A percentile compares a stretch with the other conserved stretches of the same genome.
These are phyloP conservation scores for Eueremaeus valkanovi DNA, from an alignment of 2,888 invertebrate genomes.

Conservation along the genomic window DNA sequence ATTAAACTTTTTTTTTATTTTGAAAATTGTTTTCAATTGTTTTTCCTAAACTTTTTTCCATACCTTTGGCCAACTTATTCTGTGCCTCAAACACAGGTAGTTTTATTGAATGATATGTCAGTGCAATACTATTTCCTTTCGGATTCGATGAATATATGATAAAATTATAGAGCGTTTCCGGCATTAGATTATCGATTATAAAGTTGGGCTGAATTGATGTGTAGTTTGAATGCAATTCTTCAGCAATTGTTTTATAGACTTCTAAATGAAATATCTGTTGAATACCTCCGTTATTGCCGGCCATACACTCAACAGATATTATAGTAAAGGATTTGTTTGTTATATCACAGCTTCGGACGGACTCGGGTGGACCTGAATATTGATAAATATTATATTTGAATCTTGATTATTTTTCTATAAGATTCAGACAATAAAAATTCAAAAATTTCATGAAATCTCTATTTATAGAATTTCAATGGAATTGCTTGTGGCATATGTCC, in stretches of 20 bases:
- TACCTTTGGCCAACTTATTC: neutral
- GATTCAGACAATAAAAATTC: too few relatives aligned
- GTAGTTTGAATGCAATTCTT: slow-evolving; percentile 33
- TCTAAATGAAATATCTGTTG: slow-evolving; percentile 47
- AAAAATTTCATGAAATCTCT: too few relatives aligned
- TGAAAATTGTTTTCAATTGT: neutral
- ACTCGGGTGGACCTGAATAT: slow-evolving; percentile 47
- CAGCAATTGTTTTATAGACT: slow-evolving; percentile 41
- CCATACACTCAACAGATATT: slow-evolving; percentile 46
- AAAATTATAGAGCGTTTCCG: slow-evolving; percentile 45
- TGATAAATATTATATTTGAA: too few relatives aligned
- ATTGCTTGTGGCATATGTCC: too few relatives aligned
- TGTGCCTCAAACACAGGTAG: neutral
- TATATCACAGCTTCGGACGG: slow-evolving; percentile 46
- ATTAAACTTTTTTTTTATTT: neutral
- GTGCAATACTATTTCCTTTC: slow-evolving; percentile 42
- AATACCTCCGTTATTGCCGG: slow-evolving; percentile 47
- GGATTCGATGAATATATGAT: slow-evolving; percentile 46
- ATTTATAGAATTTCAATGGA: too few relatives aligned
- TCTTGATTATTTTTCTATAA: too few relatives aligned
- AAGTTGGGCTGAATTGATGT: slow-evolving; percentile 43
- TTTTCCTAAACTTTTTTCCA: neutral
- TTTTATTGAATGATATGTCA: neutral
- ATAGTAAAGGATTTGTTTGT: slow-evolving; percentile 47
- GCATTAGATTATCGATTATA: slow-evolving; percentile 44